phyloP scores from a whole-genome alignment of 2,113 vertebrate species.

The Phyllopteryx taeniolatus region DNA sequence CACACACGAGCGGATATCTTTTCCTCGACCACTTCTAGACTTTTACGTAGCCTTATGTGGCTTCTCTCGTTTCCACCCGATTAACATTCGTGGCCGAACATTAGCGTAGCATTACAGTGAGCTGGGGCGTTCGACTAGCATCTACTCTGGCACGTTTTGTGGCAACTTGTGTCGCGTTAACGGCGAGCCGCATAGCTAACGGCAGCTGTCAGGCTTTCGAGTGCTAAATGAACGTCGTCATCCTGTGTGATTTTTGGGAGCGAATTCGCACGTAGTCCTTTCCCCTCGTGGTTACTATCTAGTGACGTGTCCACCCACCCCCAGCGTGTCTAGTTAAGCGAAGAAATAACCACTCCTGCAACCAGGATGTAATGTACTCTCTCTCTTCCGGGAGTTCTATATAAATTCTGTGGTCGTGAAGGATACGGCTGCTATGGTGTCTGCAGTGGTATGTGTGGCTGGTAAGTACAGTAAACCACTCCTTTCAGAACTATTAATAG shows the following conservation, averaged over 20 bases:
- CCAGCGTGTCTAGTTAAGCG: slow-evolving; percentile 25
- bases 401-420: not conserved
- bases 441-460: not conserved
- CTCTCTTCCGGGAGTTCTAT: not conserved
- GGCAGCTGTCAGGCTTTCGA: not conserved
- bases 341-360: not conserved
- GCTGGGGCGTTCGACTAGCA: not conserved
- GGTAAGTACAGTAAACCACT: slow-evolving; percentile 49
- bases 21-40: not conserved
- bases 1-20: not conserved
- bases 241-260: not conserved
- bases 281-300: not conserved
- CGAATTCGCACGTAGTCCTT: not conserved
- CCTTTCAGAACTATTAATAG: slow-evolving; percentile 18
- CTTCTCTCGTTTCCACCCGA: not conserved
- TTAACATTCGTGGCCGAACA: not conserved
- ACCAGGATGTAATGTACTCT: not conserved
- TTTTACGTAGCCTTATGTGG: not conserved
- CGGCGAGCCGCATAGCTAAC: not conserved
- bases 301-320: not conserved
- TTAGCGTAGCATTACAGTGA: not conserved
- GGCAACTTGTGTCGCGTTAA: not conserved
- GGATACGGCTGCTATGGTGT: slow-evolving; percentile 24
- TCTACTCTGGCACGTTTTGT: not conserved
- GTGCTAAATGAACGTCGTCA: not conserved